A percentile compares a stretch with the other conserved stretches of the same genome.
phyloP scores from a whole-genome alignment of 2,888 invertebrate genomes.

The Drosophila formosana region DNA sequence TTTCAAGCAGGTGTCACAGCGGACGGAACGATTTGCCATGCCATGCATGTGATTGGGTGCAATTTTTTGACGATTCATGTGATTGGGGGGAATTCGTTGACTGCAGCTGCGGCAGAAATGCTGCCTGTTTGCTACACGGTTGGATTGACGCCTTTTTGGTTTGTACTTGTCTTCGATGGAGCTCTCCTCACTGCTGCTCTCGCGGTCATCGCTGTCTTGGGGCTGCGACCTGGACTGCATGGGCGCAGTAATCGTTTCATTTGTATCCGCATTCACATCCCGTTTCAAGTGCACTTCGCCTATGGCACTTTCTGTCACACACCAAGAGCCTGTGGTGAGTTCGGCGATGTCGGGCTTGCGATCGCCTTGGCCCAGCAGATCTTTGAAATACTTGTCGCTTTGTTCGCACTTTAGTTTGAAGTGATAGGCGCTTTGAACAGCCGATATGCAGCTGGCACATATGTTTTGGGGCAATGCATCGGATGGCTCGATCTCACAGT shows the following conservation, averaged over 20 bases:
- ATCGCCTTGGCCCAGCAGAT: neutral
- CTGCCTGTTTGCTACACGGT: too few relatives aligned
- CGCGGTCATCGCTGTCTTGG: neutral
- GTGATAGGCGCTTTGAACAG: constrained; percentile 25
- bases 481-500: neutral
- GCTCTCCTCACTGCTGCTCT: neutral
- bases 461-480: constrained; percentile 1
- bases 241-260: neutral
- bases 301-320: neutral
- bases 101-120: too few relatives aligned
- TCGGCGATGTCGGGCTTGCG: neutral
- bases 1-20: neutral
- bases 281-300: neutral
- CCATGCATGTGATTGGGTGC: neutral
- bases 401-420: constrained; percentile 33
- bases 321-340: neutral
- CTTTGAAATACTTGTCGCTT: constrained; percentile 9
- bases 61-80: neutral
- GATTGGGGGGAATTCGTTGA: neutral
- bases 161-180: neutral
- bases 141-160: too few relatives aligned
- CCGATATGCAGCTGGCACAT: constrained; percentile 11
- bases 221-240: neutral
- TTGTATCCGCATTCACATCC: neutral
- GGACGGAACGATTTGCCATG: neutral